Percentiles rank a stretch among this genome's conserved stretches.
Conservation (phyloP, 92 coral and sea anemone genomes). For the Meandrina meandrites region DNA sequence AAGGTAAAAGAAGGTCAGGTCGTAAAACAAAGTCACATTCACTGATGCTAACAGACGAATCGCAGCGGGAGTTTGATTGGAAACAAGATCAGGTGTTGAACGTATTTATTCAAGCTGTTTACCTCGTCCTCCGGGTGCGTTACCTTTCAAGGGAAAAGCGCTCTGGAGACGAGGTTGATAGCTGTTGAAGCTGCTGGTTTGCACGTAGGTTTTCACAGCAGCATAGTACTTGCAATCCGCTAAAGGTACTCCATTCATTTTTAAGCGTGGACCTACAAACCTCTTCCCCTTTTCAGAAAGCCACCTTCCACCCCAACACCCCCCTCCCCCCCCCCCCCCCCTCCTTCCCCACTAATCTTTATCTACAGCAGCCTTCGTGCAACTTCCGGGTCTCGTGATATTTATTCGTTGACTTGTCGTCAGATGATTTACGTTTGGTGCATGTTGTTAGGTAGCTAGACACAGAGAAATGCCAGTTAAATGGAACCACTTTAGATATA, state of each 20-base stretch:
- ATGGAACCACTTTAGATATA: neutral
- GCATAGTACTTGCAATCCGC: too few species aligned
- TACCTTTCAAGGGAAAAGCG: too few species aligned
- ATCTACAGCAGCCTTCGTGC: neutral
- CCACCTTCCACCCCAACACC: too few species aligned
- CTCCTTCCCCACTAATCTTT: neutral
- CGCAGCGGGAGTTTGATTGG: neutral
- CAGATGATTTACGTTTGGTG: neutral
- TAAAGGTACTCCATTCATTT: too few species aligned
- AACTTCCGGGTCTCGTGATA: neutral
- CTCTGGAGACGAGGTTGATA: too few species aligned
- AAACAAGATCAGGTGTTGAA: neutral
- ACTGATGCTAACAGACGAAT: neutral
- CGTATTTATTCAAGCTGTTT: too few species aligned
- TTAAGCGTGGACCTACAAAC: too few species aligned
- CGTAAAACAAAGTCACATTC: neutral
- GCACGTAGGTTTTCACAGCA: too few species aligned
- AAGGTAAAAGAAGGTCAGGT: neutral
- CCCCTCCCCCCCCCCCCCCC: too few species aligned
- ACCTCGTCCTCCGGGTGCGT: too few species aligned
- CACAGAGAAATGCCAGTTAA: neutral
- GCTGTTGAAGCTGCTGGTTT: too few species aligned
- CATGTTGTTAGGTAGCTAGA: neutral
- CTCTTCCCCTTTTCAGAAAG: too few species aligned
- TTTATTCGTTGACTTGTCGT: neutral